Conservation (phyloP, 2,113 vertebrate genomes). For the Casuarius casuarius region DNA sequence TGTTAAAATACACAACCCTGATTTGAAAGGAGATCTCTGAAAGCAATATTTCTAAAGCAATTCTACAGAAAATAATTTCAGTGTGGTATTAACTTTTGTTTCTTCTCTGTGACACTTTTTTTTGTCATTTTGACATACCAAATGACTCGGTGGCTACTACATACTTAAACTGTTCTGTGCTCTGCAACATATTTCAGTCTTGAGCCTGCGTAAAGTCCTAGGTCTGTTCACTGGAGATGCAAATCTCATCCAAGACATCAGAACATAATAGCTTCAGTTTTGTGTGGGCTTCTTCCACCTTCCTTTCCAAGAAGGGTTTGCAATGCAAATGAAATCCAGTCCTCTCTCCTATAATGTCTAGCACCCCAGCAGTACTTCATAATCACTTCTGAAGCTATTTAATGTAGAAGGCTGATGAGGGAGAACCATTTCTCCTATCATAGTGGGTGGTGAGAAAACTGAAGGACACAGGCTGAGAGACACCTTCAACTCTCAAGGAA, state of each 20-base stretch:
- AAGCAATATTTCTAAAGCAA: not conserved
- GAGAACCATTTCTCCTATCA: not conserved
- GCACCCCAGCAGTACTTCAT: not conserved
- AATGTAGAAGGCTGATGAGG: not conserved
- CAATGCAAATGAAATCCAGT: not conserved
- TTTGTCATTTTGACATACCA: too few relatives aligned
- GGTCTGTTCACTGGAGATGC: not conserved
- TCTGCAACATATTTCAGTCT: not conserved
- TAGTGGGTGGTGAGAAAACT: not conserved
- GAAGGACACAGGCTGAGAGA: not conserved
- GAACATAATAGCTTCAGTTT: not conserved
- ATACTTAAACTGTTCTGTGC: not conserved
- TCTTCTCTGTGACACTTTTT: not conserved
- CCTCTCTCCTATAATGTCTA: fast-evolving
- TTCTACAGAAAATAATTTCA: not conserved
- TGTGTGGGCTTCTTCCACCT: not conserved
- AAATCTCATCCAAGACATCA: not conserved
- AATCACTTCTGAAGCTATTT: not conserved
- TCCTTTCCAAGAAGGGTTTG: not conserved
- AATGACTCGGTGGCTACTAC: not conserved
- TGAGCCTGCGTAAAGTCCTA: not conserved
- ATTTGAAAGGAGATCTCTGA: not conserved
- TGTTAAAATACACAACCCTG: not conserved
- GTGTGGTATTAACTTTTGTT: not conserved
- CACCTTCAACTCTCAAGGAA: not conserved